Percentiles rank a stretch among this genome's conserved stretches.
Evolutionary conservation across 2,797 vertebrate genomes (phyloP).

Genomic region (Miichthys miiuy): DNA sequence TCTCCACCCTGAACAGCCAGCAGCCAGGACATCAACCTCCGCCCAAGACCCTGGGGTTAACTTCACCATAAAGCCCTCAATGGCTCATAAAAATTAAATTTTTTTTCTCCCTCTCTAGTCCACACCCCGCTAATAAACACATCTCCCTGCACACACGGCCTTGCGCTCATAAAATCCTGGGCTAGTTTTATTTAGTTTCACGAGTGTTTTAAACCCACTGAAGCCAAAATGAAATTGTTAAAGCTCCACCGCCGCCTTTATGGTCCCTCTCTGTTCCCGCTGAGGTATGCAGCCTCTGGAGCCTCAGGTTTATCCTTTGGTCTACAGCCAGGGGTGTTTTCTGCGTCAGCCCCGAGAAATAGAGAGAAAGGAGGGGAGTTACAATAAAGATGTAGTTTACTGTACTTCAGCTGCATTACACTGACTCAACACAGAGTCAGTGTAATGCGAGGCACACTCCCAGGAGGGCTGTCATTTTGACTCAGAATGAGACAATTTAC

Average conservation of each 20-base stretch:
- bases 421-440: conserved; percentile 14
- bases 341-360: conserved; percentile 37
- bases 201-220: conserved; percentile 63
- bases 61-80: conserved; percentile 73
- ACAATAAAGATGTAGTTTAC: conserved; percentile 23
- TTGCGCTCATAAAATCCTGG: conserved; percentile 60
- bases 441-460: conserved; percentile 38
- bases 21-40: conserved; percentile 62
- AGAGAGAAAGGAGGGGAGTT: conserved; percentile 36
- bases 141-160: conserved; percentile 49
- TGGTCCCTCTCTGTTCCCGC: conserved; percentile 51
- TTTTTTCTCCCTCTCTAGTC: conserved; percentile 50
- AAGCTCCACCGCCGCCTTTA: conserved; percentile 46
- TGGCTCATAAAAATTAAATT: conserved; percentile 72
- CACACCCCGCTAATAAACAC: conserved; percentile 78
- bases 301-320: conserved; percentile 49
- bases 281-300: conserved; percentile 50
- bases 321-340: conserved; percentile 41
- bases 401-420: conserved; percentile 19
- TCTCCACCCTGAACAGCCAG: conserved; percentile 72
- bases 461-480: conserved; percentile 24
- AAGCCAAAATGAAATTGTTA: conserved; percentile 67
- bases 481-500: conserved; percentile 38
- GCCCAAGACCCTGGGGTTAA: conserved; percentile 69
- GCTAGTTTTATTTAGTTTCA: conserved; percentile 69